phyloP scores from a whole-genome alignment of 2,797 vertebrate genomes.

The Sebastes vulpes region DNA sequence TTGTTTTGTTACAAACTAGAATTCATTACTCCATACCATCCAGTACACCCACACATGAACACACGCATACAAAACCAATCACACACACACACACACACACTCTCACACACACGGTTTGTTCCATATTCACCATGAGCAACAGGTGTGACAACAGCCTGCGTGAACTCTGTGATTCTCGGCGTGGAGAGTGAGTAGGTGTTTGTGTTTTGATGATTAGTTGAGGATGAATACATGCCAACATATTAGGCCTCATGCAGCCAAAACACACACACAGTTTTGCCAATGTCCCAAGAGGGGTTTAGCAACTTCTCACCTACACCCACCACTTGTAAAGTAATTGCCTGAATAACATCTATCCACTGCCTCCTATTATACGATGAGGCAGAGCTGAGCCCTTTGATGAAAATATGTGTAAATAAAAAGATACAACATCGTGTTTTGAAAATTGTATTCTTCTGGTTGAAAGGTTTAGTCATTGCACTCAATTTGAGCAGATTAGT shows the following conservation, averaged over 20 bases:
- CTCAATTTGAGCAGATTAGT: background rate
- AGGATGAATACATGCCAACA: conserved; percentile 75
- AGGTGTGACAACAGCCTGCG: conserved; percentile 76
- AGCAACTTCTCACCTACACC: conserved; percentile 75
- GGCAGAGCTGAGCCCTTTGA: conserved; percentile 25
- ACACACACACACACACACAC: background rate
- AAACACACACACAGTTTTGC: conserved; percentile 66
- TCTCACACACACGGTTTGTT: conserved; percentile 30
- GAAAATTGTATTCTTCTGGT: background rate
- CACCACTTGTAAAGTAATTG: conserved; percentile 67
- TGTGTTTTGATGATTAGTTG: conserved; percentile 78
- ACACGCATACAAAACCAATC: background rate
- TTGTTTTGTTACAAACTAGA: conserved; percentile 47
- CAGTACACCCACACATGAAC: background rate
- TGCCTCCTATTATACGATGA: conserved; percentile 14
- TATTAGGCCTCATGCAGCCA: conserved; percentile 62
- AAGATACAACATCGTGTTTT: background rate
- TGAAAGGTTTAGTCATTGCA: background rate
- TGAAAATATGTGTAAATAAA: conserved; percentile 24
- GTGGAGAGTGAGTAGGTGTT: conserved; percentile 71
- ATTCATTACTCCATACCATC: conserved; percentile 17
- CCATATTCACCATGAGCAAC: conserved; percentile 61
- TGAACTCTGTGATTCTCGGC: conserved; percentile 58
- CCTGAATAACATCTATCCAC: conserved; percentile 49
- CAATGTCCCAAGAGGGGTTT: conserved; percentile 65